Conservation (phyloP, 2,888 invertebrate species). For the Anthophora plumipes region DNA sequence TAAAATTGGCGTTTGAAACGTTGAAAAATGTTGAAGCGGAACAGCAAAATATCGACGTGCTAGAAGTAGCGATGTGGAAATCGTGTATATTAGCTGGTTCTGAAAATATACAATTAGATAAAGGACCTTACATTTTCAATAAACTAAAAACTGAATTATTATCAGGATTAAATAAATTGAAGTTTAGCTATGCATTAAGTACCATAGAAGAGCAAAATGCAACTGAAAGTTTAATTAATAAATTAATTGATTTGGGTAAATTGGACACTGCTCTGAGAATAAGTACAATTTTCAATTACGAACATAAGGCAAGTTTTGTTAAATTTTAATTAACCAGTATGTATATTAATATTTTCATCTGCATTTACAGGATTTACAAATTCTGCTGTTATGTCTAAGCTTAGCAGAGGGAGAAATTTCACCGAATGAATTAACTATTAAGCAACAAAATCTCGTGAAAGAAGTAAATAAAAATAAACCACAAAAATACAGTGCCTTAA, state of each 20-base stretch:
- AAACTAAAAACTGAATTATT: slow-evolving; percentile 80
- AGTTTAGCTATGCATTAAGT: slow-evolving; percentile 73
- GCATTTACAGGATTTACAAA: slow-evolving; percentile 85
- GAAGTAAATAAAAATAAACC: slow-evolving; percentile 69
- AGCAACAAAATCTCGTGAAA: slow-evolving; percentile 87
- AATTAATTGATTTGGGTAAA: slow-evolving; percentile 86
- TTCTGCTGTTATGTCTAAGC: slow-evolving; percentile 87
- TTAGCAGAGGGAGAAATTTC: slow-evolving; percentile 88
- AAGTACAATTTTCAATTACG: slow-evolving; percentile 82
- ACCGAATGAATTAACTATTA: slow-evolving; percentile 88
- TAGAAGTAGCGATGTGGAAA: slow-evolving; percentile 84
- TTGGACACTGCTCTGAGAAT: slow-evolving; percentile 88
- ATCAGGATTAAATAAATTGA: slow-evolving; percentile 72
- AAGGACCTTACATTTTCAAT: slow-evolving; percentile 70
- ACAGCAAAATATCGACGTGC: slow-evolving; percentile 75
- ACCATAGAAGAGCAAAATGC: slow-evolving; percentile 74
- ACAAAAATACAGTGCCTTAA: slow-evolving; percentile 73
- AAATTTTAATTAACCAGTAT: neutral
- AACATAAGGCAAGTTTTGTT: slow-evolving; percentile 76
- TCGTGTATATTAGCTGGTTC: slow-evolving; percentile 81
- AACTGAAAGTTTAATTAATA: slow-evolving; percentile 84
- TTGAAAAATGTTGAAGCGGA: slow-evolving; percentile 75
- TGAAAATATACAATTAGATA: slow-evolving; percentile 75
- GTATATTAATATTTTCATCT: neutral
- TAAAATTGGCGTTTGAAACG: slow-evolving; percentile 78